Evolutionary conservation across 2,113 vertebrate species (phyloP), one percentile per base, ranked within the genome.

Genomic region (Coturnix japonica): DNA sequence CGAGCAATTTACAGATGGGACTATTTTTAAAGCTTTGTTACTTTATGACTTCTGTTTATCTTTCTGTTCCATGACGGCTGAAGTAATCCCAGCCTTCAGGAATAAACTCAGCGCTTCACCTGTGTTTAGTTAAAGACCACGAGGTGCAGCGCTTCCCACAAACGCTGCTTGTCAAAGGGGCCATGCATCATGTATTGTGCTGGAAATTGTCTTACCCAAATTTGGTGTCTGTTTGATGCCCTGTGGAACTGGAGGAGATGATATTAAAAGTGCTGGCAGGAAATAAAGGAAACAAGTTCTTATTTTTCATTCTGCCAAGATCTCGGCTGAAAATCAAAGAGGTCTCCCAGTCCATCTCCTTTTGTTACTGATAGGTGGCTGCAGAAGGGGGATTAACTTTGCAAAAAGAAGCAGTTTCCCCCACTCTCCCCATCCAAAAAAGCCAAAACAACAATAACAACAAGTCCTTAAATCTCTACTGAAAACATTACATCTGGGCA

Each of bases 71-170:
- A 1, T 60, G 85, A 91, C 3, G 1, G 54, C 76, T 77, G 60
- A 83, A 95, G 31, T 64, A 90, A 86, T 67, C 43, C 65, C 80
- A 71, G 61, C 33, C 43, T 71, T 84, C 9, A 37, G 0, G 12
- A 71, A 75, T 65, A 63, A 92, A 71, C 57, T 71, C 83, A 35
- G 51, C 30, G 37, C 26, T 89, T 89, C 70, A 83, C 81, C 77
- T 86, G 65, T 93, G 83, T 90, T 95, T 91, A 74, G 69, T 92
- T 84, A 75, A 83, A 90, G 65, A 78, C 17, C 77, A 81, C 0
- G 0, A 82, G 79, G 79, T 51, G 33, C 56, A 74, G 80, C 7
- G 31, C 8, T 95, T 77, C 46, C 51, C 64, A 71, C 82, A 71
- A 83, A 60, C 79, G 84, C 41, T 80, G 64, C 46, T 35, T 39